These are phyloP conservation scores for Erannis defoliaria DNA, from an alignment of 2,888 invertebrate genomes.

Conservation along the genomic window DNA sequence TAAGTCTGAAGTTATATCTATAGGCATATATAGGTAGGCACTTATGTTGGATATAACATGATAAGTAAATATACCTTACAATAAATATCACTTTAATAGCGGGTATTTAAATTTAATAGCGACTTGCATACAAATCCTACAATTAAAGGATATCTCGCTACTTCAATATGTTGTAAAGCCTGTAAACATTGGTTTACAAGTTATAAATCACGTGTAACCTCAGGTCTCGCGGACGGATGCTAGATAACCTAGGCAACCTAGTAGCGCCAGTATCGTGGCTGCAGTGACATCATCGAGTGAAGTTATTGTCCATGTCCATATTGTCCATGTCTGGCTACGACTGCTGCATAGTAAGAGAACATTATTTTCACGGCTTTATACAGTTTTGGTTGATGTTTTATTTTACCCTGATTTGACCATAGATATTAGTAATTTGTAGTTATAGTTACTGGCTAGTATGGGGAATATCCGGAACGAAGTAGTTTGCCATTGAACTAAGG, in stretches of 20 bases:
- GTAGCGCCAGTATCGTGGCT: not conserved
- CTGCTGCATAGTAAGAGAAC: not conserved
- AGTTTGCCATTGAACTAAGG: too few species aligned
- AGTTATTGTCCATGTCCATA: too few species aligned
- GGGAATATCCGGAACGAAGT: too few species aligned
- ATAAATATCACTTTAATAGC: not conserved
- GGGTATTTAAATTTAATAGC: not conserved
- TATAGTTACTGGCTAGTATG: too few species aligned
- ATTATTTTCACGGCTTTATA: not conserved
- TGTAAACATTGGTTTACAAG: slow-evolving; percentile 1
- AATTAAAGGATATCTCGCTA: not conserved
- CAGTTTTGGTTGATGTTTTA: not conserved
- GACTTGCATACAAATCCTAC: slow-evolving; percentile 4
- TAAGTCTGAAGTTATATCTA: too few species aligned
- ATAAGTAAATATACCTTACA: not conserved
- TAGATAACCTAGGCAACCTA: slow-evolving; percentile 20
- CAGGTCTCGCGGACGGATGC: slow-evolving; percentile 10
- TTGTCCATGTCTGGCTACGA: not conserved
- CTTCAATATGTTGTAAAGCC: slow-evolving; percentile 7
- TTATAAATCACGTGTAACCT: slow-evolving; percentile 29
- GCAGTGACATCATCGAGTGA: slow-evolving; percentile 10
- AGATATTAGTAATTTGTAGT: too few species aligned
- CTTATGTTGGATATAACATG: not conserved
- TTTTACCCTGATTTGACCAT: too few species aligned
- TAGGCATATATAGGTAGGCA: not conserved